Evolutionary conservation across 2,888 invertebrate species (phyloP).

Genomic region (Hyppa rectilinea): DNA sequence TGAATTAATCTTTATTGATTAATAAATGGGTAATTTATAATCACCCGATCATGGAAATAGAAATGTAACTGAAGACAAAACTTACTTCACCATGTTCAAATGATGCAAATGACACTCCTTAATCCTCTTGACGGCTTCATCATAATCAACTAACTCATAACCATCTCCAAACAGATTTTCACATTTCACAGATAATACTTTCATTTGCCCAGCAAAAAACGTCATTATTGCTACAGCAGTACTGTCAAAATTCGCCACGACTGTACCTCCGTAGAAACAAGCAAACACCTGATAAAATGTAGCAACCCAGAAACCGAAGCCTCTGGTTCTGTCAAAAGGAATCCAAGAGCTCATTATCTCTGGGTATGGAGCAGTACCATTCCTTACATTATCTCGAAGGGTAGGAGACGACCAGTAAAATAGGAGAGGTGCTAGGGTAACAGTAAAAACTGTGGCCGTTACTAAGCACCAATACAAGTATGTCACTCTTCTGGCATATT

Average conservation of each 20-base stretch:
- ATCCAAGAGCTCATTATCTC: slow-evolving; percentile 86
- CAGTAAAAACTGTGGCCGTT: slow-evolving; percentile 77
- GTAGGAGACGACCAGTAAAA: slow-evolving; percentile 73
- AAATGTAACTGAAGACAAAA: slow-evolving; percentile 28
- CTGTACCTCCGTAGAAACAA: slow-evolving; percentile 83
- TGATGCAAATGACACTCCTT: slow-evolving; percentile 80
- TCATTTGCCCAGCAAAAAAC: slow-evolving; percentile 84
- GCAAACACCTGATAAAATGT: slow-evolving; percentile 75
- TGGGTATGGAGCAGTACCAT: slow-evolving; percentile 77
- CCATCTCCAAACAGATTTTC: slow-evolving; percentile 75
- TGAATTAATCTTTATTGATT: no score
- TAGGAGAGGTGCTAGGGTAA: slow-evolving; percentile 79
- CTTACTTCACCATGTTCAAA: slow-evolving; percentile 78
- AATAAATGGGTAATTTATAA: neutral
- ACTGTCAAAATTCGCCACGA: slow-evolving; percentile 84
- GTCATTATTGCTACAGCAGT: slow-evolving; percentile 83
- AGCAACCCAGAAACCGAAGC: slow-evolving; percentile 77
- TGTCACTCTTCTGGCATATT: slow-evolving; percentile 80
- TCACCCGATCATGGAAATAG: neutral
- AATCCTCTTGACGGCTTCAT: slow-evolving; percentile 73
- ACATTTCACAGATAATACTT: slow-evolving; percentile 78
- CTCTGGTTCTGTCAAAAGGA: slow-evolving; percentile 79
- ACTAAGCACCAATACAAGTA: slow-evolving; percentile 81
- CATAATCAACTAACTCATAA: slow-evolving; percentile 60
- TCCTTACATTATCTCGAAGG: slow-evolving; percentile 66